Conservation (phyloP, 2,113 vertebrate species). For the Oxyura jamaicensis region DNA sequence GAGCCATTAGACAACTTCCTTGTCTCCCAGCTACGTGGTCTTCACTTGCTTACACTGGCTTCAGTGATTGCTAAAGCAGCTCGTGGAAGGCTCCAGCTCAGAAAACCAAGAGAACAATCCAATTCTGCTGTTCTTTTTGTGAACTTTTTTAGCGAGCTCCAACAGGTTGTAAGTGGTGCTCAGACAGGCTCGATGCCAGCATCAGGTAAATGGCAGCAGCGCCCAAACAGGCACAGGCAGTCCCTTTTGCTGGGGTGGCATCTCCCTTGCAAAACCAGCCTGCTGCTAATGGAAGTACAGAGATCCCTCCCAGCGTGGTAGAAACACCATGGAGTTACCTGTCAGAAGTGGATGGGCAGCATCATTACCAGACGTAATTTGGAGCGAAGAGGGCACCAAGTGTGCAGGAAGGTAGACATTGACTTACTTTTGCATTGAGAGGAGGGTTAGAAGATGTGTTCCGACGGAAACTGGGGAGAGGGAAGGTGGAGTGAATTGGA, state of each 20-base stretch:
- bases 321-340: neutral
- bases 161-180: neutral
- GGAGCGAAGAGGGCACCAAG: neutral
- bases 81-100: neutral
- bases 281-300: neutral
- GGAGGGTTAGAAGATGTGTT: neutral
- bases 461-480: neutral
- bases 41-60: neutral
- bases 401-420: neutral
- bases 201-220: neutral
- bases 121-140: neutral
- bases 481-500: neutral
- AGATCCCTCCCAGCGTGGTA: neutral
- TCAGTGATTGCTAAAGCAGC: neutral
- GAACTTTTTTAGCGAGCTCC: neutral
- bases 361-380: accelerated
- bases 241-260: neutral
- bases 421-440: neutral
- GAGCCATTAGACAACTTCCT: neutral
- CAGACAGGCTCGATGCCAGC: neutral
- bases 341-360: accelerated
- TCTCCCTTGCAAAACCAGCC: neutral
- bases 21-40: neutral
- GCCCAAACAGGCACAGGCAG: neutral
- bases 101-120: neutral